Evolutionary conservation across 1,140 invertebrate species (phyloP).

Genomic region (Drosophila neocordata): DNA sequence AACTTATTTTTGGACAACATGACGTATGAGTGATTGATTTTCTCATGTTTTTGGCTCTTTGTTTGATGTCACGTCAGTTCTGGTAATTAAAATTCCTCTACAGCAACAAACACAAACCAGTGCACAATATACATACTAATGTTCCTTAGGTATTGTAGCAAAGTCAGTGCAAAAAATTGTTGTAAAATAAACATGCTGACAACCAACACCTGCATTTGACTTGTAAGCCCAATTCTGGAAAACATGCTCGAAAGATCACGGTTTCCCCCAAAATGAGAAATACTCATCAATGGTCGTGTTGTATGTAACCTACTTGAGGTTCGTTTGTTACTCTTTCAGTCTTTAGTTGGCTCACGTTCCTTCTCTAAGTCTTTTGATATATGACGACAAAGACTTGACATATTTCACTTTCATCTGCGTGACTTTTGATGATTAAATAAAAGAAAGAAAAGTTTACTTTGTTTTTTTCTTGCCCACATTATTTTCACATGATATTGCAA

Average conservation of each 20-base stretch:
- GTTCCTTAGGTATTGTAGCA: neutral
- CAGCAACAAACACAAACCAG: neutral
- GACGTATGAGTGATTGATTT: neutral
- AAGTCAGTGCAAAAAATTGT: neutral
- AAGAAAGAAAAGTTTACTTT: conserved; percentile 6
- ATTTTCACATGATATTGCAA: conserved; percentile 37
- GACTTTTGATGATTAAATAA: conserved; percentile 48
- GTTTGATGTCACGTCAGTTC: neutral
- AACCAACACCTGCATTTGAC: conserved; percentile 44
- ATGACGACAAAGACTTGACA: conserved; percentile 25
- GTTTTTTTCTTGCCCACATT: neutral
- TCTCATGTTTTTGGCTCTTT: neutral
- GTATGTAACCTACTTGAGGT: neutral
- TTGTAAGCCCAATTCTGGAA: neutral
- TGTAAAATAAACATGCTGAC: conserved; percentile 5
- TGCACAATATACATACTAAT: too few relatives aligned
- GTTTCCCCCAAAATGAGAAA: neutral
- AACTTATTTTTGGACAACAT: neutral
- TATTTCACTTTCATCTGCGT: conserved; percentile 64
- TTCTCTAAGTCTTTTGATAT: conserved; percentile 70
- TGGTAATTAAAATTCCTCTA: neutral
- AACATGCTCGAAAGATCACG: neutral
- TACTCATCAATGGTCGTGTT: conserved; percentile 51
- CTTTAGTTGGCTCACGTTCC: conserved; percentile 60
- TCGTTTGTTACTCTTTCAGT: neutral